These are phyloP conservation scores for Prionailurus viverrinus DNA, from an alignment of 2,113 vertebrate species.

Conservation along the genomic window DNA sequence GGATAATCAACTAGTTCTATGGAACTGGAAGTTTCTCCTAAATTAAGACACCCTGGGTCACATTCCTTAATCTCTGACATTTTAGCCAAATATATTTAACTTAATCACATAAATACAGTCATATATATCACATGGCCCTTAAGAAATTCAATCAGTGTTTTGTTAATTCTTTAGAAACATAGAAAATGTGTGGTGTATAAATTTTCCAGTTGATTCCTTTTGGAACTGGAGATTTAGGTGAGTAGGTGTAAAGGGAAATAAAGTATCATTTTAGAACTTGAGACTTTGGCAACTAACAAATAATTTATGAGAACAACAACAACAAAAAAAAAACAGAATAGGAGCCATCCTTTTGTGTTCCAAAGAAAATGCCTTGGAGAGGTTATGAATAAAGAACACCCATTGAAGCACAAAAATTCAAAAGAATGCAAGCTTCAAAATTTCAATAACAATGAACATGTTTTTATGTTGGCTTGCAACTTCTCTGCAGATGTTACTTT, in stretches of 20 bases:
- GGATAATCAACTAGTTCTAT: background rate
- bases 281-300: background rate
- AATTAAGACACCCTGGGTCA: background rate
- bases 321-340: background rate
- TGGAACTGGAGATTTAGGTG: background rate
- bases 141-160: background rate
- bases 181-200: background rate
- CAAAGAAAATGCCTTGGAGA: slow-evolving; percentile 40
- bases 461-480: slow-evolving; percentile 20
- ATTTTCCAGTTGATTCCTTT: background rate
- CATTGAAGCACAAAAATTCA: background rate
- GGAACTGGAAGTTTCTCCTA: background rate
- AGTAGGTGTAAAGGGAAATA: background rate
- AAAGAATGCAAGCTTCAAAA: background rate
- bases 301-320: background rate
- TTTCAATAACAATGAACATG: background rate
- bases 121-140: background rate
- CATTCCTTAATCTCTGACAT: background rate
- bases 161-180: background rate
- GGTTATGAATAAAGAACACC: background rate
- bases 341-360: background rate
- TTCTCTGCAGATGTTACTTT: slow-evolving; percentile 54
- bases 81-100: background rate
- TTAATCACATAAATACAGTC: background rate
- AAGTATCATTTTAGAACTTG: background rate